Evolutionary conservation across 2,888 invertebrate genomes (phyloP), one percentile per base, ranked within the genome.

Genomic region (Pterostichus madidus): DNA sequence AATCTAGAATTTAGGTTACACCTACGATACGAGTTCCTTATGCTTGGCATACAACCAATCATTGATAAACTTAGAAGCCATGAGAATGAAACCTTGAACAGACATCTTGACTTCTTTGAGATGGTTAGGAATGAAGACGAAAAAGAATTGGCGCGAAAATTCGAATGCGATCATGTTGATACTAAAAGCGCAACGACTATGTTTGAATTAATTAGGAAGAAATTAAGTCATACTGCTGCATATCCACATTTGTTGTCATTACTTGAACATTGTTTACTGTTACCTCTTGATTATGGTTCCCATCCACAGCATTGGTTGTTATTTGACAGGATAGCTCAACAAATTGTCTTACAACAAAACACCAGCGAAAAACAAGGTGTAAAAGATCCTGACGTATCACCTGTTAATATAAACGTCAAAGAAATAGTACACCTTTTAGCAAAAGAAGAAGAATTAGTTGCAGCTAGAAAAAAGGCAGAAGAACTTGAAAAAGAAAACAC

Each of bases 61-160:
- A 97, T 99, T 85, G 98, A 98, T 87, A 98, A 98, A 89, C 92
- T 99, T 15, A 92, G 98, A 78, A 94, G 95, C 87, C 97, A 97
- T 89, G 98, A 98, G 89, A 98, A 98, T 90, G 97, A 97, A 87
- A 98, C 97, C 0, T 91, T 98, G 81, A 97, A 98, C 89, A 94
- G 98, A 87, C 99, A 99, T 93, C 94, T 99, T 90, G 99, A 99
- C 89, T 98, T 99, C 91, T 99, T 99, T 91, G 99, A 99, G 91
- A 98, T 99, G 98, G 96, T 98, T 24, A 93, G 99, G 64, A 96
- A 95, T 87, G 98, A 99, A 90, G 99, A 99, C 90, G 99, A 99
- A 89, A 95, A 97, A 87, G 98, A 98, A 89, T 90, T 99, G 84
- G 96, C 97, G 4, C 93, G 97, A 84, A 94, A 96, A 86, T 98